Evolutionary conservation across 2,888 invertebrate genomes (phyloP), one percentile per base, ranked within the genome.

Genomic region (Drosophila flavopinicola): DNA sequence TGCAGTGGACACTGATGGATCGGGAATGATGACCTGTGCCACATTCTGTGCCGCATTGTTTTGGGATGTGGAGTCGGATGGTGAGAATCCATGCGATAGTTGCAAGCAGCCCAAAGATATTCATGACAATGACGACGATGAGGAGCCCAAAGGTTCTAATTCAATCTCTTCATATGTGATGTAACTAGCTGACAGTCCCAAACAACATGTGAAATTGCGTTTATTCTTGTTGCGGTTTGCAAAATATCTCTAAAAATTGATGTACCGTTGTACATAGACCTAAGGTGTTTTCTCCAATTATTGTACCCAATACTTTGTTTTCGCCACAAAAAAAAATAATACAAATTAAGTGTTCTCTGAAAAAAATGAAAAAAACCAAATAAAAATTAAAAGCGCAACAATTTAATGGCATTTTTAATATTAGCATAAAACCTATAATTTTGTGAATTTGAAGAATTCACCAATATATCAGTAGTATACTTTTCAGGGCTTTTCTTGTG

Each of bases 1-100:
- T n/a, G 44, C 11, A 2, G 54, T 66, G 6, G 38, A 44, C 5
- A 24, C 37, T 1, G 44, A 39, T 32, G 66, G 48, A 1, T 25
- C 7, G 0, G 48, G 66, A 10, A 33, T 35, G 6, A 17, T 67
- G 48, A 20, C 38, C 38, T 49, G 27, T 4, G 15, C 5, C n/a
- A 49, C 33, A 10, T 66, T 66, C 13, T 66, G 54, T 39, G 61
- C 66, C 3, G 68, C 66, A 1, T 23, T 67, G 33, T 20, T 30
- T 4, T 61, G 68, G 53, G 52, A 38, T 13, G 32, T 7, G 54
- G 24, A 9, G 15, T 13, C 1, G 6, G n/a, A n/a, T n/a, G n/a
- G n/a, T n/a, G n/a, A n/a, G n/a, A n/a, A n/a, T n/a, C n/a, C n/a
- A n/a, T n/a, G n/a, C n/a, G 6, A 41, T 10, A 11, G 11, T 13